Evolutionary conservation across 1,140 invertebrate species (phyloP).

Genomic region (Hyposmocoma kahamanoa): DNA sequence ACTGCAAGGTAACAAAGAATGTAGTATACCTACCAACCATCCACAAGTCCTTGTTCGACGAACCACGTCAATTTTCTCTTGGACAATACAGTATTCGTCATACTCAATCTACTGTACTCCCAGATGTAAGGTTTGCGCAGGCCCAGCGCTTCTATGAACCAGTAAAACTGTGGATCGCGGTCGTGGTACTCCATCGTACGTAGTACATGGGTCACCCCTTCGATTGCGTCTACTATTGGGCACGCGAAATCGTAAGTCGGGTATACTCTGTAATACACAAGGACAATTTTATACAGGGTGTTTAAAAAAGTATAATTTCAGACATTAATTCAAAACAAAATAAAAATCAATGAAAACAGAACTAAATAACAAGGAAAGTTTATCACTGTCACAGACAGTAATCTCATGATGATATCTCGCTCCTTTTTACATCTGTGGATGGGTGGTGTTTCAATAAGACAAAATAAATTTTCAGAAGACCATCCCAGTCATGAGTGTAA

Average conservation of each 20-base stretch:
- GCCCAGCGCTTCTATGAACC: conserved; percentile 92
- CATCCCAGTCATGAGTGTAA: too few species aligned
- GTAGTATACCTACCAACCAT: conserved; percentile 87
- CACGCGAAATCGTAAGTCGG: conserved; percentile 99
- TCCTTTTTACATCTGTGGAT: too few species aligned
- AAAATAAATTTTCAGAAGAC: too few species aligned
- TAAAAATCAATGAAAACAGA: too few species aligned
- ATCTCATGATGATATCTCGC: too few species aligned
- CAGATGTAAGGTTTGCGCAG: conserved; percentile 95
- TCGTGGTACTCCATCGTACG: conserved; percentile 99
- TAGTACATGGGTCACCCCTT: conserved; percentile 97
- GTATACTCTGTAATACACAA: conserved; percentile 92
- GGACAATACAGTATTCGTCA: conserved; percentile 98
- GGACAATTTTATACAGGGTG: too few species aligned
- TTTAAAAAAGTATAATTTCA: too few species aligned
- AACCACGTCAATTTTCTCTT: conserved; percentile 99
- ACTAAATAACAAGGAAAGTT: too few species aligned
- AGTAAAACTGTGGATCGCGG: conserved; percentile 97
- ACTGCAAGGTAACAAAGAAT: too few species aligned
- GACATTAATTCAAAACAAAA: too few species aligned
- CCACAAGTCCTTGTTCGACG: conserved; percentile 93
- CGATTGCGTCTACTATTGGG: conserved; percentile 98
- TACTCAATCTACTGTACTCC: conserved; percentile 95
- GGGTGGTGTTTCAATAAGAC: too few species aligned
- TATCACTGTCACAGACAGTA: too few species aligned